Evolutionary conservation across 2,797 vertebrate genomes (phyloP).

Genomic region (Muscicapa striata): DNA sequence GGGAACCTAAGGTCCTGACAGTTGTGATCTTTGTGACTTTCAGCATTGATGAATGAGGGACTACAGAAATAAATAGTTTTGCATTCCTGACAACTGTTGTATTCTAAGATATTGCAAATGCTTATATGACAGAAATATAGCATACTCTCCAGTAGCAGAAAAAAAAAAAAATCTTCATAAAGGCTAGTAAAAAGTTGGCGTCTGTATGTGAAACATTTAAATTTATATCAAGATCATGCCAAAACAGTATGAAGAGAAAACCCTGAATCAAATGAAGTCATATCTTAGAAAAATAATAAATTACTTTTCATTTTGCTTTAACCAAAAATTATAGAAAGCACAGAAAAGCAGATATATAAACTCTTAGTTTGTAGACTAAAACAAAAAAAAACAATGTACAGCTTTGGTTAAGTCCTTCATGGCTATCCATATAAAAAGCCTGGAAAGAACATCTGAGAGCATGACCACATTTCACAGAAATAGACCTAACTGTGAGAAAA

Average conservation of each 20-base stretch:
- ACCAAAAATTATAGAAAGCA: neutral
- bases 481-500: conserved; percentile 1
- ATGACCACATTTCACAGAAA: neutral
- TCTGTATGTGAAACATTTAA: neutral
- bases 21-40: neutral
- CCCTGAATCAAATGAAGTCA: neutral
- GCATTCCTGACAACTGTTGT: neutral
- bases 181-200: conserved; percentile 5
- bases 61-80: neutral
- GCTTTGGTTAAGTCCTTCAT: neutral
- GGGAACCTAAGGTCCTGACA: neutral
- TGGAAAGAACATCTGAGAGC: neutral
- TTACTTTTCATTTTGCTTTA: neutral
- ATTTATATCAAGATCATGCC: neutral
- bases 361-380: neutral
- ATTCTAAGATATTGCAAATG: neutral
- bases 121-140: conserved; percentile 12
- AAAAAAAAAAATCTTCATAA: conserved; percentile 19
- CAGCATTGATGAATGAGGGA: neutral
- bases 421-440: neutral
- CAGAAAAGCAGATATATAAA: neutral
- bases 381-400: neutral
- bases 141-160: neutral
- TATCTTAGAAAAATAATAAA: neutral
- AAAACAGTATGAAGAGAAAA: neutral